Conservation (phyloP, 92 coral and sea anemone species). For the Porites divaricata region DNA sequence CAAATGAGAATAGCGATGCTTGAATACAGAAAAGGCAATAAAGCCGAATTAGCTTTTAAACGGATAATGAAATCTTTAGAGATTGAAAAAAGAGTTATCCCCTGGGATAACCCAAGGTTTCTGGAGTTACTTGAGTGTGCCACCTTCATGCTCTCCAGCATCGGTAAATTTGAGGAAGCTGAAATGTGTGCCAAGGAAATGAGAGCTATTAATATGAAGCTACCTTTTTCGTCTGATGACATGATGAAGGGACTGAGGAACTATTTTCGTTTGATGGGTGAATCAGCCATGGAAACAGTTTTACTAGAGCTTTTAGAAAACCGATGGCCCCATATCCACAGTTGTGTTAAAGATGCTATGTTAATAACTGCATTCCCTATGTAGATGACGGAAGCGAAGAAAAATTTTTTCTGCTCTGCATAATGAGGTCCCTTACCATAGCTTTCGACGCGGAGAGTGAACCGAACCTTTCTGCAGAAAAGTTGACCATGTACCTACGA, state of each 20-base stretch:
- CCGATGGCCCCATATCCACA: constrained; percentile 3
- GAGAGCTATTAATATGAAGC: background rate
- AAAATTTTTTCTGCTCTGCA: background rate
- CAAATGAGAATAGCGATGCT: background rate
- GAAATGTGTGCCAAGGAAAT: background rate
- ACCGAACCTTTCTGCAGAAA: too few relatives aligned
- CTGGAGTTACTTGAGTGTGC: background rate
- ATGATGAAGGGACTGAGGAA: background rate
- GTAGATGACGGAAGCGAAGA: background rate
- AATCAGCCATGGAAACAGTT: background rate
- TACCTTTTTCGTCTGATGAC: background rate
- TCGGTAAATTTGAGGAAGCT: background rate
- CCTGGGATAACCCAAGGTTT: background rate
- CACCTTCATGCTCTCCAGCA: background rate
- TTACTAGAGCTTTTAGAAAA: background rate
- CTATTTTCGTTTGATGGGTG: background rate
- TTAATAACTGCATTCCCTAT: background rate
- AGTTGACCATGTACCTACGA: too few relatives aligned
- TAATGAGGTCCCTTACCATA: too few relatives aligned
- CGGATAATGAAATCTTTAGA: background rate
- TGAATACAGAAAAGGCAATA: background rate
- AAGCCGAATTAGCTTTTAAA: background rate
- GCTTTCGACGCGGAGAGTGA: too few relatives aligned
- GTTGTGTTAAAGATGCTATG: background rate
- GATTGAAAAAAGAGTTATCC: background rate